A percentile compares a stretch with the other conserved stretches of the same genome.
phyloP scores from a whole-genome alignment of 2,888 invertebrate genomes.

The Heliconius erato region DNA sequence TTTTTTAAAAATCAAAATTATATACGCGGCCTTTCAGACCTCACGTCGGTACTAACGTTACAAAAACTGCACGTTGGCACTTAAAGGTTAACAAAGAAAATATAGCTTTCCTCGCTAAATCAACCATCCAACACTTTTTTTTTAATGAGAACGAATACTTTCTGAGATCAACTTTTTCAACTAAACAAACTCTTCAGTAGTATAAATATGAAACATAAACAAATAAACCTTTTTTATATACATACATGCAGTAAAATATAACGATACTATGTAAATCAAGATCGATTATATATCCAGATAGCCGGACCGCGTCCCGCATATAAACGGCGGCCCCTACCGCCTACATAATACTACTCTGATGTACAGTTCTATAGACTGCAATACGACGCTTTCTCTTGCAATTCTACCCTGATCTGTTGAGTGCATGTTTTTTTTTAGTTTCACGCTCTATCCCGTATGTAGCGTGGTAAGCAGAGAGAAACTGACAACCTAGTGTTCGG shows the following conservation, averaged over 20 bases:
- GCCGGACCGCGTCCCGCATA: conserved; percentile 37
- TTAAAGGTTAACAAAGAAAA: too few relatives aligned
- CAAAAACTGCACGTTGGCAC: too few relatives aligned
- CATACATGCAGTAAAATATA: neutral
- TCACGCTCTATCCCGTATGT: neutral
- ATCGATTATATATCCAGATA: conserved; percentile 38
- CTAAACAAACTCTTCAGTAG: too few relatives aligned
- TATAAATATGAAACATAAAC: neutral
- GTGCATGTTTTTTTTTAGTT: neutral
- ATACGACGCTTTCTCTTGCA: conserved; percentile 33
- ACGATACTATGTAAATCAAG: conserved; percentile 36
- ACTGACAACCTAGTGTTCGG: neutral
- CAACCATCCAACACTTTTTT: too few relatives aligned
- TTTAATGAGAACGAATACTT: too few relatives aligned
- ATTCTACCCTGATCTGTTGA: conserved; percentile 10
- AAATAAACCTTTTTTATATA: neutral
- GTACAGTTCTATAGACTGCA: conserved; percentile 27
- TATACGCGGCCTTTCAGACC: too few relatives aligned
- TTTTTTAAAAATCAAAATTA: too few relatives aligned
- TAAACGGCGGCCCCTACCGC: conserved; percentile 16
- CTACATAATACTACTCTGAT: conserved; percentile 19
- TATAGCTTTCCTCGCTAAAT: too few relatives aligned
- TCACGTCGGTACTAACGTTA: too few relatives aligned
- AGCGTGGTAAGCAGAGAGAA: neutral
- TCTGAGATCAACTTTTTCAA: too few relatives aligned